Base-by-base conservation (phyloP, 2,888 invertebrate species). In the Cancer borealis region DNA sequence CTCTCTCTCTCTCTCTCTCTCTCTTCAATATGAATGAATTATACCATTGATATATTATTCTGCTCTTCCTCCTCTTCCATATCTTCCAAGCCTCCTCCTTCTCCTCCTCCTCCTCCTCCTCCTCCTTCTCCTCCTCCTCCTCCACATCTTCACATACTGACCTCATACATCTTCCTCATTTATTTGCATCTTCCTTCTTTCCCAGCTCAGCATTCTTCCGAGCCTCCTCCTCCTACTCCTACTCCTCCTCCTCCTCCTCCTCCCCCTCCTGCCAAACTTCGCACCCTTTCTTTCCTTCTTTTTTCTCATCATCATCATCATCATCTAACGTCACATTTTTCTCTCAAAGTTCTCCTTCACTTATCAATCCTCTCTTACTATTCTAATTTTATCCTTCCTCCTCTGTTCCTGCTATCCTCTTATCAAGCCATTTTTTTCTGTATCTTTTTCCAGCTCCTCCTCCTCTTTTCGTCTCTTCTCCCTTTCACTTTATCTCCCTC, bases 151-250 rank as follows among this genome's bases (percentile, higher is more conserved):
- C 73, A n/a, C 73, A 6, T 21, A 14, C 79, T 79, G 79, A 79
- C 79, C 79, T 79, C 79, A 79, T 79, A 79, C 79, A 79, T 79
- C 79, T 79, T 79, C 79, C 79, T 79, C 79, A 79, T 21, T 79
- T 79, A 79, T 79, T 79, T 79, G 79, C 79, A 79, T 79, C 79
- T 79, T 79, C 79, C 79, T 30, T 79, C 79, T 79, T 79, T 79
- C 8, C 79, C 79, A 79, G 30, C 30, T 79, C 79, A 79, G 79
- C 79, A 79, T 79, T 10, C 12, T 10, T 12, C 14, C 30, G 0
- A 8, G 30, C 14, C 79, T 30, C 12, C 30, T 10, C 30, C 79
- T 30, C 30, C 30, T 79, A 6, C 30, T 30, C 30, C 79, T 30
- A 6, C 30, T 30, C 79, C 30, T 30, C 26, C 30, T 79, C 79